phyloP scores from a whole-genome alignment of 92 coral and sea anemone genomes.

The Palythoa grandis region DNA sequence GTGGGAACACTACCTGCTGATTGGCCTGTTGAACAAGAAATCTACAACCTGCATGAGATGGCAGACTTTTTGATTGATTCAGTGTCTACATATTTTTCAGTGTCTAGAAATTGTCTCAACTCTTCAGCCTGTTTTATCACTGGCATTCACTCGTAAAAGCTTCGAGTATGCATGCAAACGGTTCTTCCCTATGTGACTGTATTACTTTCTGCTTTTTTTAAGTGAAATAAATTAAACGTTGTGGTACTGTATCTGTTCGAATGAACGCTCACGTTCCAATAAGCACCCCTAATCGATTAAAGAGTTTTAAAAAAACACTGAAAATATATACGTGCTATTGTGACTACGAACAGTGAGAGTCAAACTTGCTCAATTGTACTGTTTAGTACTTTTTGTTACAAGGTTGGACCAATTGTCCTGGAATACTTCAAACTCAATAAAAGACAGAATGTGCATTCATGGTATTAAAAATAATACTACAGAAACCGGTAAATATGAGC shows the following conservation, averaged over 20 bases:
- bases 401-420: not conserved
- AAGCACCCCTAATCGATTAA: slow-evolving; percentile 20
- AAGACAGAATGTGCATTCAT: no score
- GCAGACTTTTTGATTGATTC: no score
- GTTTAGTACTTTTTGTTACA: no score
- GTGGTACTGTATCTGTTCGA: not conserved
- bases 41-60: no score
- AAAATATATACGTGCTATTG: slow-evolving; percentile 1
- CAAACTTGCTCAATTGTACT: not conserved
- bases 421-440: slow-evolving; percentile 3
- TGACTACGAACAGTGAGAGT: slow-evolving; percentile 27
- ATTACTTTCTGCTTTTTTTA: no score
- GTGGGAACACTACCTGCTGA: not conserved
- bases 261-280: not conserved
- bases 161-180: no score
- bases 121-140: no score
- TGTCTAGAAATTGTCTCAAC: no score
- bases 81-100: no score
- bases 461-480: not conserved
- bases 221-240: not conserved
- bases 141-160: no score
- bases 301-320: slow-evolving; percentile 6
- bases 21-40: no score
- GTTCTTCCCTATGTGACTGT: no score
- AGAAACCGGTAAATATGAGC: not conserved